Evolutionary conservation across 2,113 vertebrate genomes (phyloP).

Genomic region (Mus pahari): DNA sequence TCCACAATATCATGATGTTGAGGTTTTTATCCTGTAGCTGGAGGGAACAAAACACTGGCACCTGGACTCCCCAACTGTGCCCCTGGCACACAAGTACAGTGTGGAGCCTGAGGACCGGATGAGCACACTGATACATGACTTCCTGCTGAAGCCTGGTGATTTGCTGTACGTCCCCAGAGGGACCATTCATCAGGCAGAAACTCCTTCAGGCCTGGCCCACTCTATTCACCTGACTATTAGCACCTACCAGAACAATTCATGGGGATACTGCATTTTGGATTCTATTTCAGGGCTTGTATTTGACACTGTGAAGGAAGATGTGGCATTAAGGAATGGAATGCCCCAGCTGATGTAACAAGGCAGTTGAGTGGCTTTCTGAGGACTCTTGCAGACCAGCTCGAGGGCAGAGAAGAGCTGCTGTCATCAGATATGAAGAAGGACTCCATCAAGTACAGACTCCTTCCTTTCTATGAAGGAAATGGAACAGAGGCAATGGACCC

Average conservation of each 20-base stretch:
- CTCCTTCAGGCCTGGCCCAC: conserved; percentile 87
- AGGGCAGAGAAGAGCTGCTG: conserved; percentile 82
- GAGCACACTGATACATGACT: conserved; percentile 91
- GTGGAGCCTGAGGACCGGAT: conserved; percentile 89
- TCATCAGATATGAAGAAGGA: conserved; percentile 93
- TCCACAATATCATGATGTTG: conserved; percentile 94
- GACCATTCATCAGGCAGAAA: conserved; percentile 95
- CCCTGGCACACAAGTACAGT: conserved; percentile 91
- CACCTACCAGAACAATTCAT: conserved; percentile 95
- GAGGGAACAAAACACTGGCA: conserved; percentile 95
- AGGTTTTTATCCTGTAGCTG: conserved; percentile 96
- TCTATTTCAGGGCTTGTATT: conserved; percentile 90
- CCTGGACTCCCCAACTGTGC: conserved; percentile 91
- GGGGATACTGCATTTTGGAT: conserved; percentile 94
- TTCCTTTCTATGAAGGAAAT: conserved; percentile 84
- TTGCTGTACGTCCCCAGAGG: conserved; percentile 96
- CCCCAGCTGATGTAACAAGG: conserved; percentile 48
- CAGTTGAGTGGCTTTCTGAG: conserved; percentile 88
- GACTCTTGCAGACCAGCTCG: conserved; percentile 88
- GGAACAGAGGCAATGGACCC: conserved; percentile 81
- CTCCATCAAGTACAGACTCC: conserved; percentile 90
- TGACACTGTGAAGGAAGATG: no score
- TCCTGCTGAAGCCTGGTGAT: conserved; percentile 93
- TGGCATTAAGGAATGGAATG: no score
- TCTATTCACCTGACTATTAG: conserved; percentile 96